phyloP scores from a whole-genome alignment of 2,797 vertebrate species.

The Channallabes apus region DNA sequence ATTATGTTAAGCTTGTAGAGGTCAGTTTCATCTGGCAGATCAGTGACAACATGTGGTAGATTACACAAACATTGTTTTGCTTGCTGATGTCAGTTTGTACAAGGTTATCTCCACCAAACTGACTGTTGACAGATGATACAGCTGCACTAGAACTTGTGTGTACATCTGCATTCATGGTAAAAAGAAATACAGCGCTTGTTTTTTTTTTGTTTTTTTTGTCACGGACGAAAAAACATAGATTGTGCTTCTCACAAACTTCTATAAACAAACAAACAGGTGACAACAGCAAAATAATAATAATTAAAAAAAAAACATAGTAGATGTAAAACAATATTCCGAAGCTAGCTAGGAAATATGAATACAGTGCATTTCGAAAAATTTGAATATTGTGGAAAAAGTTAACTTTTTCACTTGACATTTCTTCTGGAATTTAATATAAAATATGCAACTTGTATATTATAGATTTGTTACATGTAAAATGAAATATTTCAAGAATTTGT shows the following conservation, averaged over 20 bases:
- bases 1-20: slow-evolving; percentile 14
- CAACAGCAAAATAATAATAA: too few species aligned
- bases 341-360: too few species aligned
- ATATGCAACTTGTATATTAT: too few species aligned
- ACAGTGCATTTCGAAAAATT: too few species aligned
- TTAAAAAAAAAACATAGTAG: too few species aligned
- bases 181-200: neutral
- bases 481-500: too few species aligned
- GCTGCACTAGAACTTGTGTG: neutral
- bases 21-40: neutral
- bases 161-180: too few species aligned
- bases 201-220: neutral
- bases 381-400: too few species aligned
- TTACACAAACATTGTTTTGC: slow-evolving; percentile 11
- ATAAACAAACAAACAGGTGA: neutral
- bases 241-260: neutral
- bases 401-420: too few species aligned
- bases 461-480: too few species aligned
- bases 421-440: too few species aligned
- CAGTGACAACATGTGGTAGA: slow-evolving; percentile 22
- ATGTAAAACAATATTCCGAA: too few species aligned
- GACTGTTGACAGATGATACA: neutral
- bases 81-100: slow-evolving; percentile 25
- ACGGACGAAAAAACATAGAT: neutral
- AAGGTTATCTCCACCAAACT: slow-evolving; percentile 26